Base-by-base conservation (phyloP, 2,797 vertebrate species). In the Coendou prehensilis region DNA sequence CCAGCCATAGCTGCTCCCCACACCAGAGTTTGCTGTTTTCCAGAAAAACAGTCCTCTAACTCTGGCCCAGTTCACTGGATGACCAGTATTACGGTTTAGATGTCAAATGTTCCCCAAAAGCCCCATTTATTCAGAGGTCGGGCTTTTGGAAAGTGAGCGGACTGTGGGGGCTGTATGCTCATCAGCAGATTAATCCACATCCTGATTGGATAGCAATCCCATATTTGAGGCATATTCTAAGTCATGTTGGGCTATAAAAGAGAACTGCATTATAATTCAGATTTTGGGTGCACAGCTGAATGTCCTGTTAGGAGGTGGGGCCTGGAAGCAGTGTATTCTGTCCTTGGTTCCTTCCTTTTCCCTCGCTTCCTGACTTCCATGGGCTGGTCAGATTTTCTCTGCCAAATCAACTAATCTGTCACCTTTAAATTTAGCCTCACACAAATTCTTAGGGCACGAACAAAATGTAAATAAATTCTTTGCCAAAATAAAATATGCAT, bases 21-120 rank as follows among this genome's bases (percentile, higher is more conserved):
- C 37, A 41, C 30, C 13, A 20, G 81, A 76, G 67, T 56, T 28
- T 89, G n/a, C 71, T 76, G 64, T 78, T 93, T 95, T 97, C 56
- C 87, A 52, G 94, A 61, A 81, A 41, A 83, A 37, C 3, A 22
- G 14, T 30, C 9, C 50, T 57, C 28, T 17, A 87, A 28, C 69
- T 85, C 80, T 78, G 9, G 54, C 14, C 67, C 5, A 83, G 26
- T 28, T 56, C 17, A 17, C 18, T 79, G 76, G 50, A n/a, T 33
- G 30, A 33, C 47, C 75, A 17, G 15, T 54, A 20, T 52, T 52
- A 52, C n/a, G 76, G 30, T 79, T 79, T 52, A 79, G 47, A 54
- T 33, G 15, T 79, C 13, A 75, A n/a, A n/a, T 79, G 47, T 52
- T 4, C 15, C 76, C 15, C 3, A 0, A 5, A 57, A 57, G 20